Evolutionary conservation across 2,797 vertebrate genomes (phyloP).

Genomic region (Rhodeus uyekii): DNA sequence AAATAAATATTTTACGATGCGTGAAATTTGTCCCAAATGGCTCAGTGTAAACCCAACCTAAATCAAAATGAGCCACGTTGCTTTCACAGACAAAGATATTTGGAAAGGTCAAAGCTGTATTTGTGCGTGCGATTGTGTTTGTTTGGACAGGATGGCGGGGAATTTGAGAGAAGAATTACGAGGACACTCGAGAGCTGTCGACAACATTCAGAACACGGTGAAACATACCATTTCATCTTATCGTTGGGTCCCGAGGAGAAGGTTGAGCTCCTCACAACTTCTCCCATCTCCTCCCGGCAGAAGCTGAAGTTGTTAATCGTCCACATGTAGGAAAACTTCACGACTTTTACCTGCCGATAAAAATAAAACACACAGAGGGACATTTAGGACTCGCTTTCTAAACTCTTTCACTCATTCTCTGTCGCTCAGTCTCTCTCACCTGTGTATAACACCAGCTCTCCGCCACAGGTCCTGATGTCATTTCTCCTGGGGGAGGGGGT

Average conservation of each 20-base stretch:
- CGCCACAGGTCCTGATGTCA: slow-evolving; percentile 97
- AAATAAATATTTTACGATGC: neutral
- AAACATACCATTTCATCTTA: slow-evolving; percentile 83
- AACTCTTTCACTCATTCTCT: neutral
- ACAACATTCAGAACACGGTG: neutral
- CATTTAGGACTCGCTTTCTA: neutral
- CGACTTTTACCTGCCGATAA: slow-evolving; percentile 84
- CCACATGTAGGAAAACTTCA: slow-evolving; percentile 94
- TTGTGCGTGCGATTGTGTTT: neutral
- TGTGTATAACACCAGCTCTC: slow-evolving; percentile 99
- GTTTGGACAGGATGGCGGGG: neutral
- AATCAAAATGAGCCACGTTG: neutral
- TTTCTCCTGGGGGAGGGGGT: slow-evolving; percentile 98
- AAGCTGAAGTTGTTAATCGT: slow-evolving; percentile 96
- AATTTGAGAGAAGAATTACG: neutral
- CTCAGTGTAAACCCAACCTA: neutral
- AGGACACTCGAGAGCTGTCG: neutral
- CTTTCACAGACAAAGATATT: neutral
- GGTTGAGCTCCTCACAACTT: slow-evolving; percentile 98
- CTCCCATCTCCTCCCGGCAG: slow-evolving; percentile 98
- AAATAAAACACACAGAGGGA: slow-evolving; percentile 1
- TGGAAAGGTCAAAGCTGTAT: neutral
- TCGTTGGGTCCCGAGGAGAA: slow-evolving; percentile 94
- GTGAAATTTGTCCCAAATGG: neutral
- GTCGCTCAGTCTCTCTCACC: slow-evolving; percentile 61